A percentile compares a stretch with the other conserved stretches of the same genome.
phyloP scores from a whole-genome alignment of 2,113 vertebrate species.

The Gopherus evgoodei region DNA sequence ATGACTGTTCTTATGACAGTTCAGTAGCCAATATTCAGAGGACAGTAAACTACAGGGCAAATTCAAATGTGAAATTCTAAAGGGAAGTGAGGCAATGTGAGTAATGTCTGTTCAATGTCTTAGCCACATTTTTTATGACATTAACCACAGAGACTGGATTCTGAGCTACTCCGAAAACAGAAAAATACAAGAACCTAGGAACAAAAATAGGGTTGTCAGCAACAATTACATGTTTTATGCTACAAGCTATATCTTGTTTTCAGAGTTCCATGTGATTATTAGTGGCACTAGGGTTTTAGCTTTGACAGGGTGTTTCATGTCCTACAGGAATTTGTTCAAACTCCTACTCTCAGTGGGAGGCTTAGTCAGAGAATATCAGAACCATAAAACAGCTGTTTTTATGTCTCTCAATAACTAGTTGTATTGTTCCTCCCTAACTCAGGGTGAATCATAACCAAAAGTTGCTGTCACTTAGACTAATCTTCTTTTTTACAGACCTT shows the following conservation, averaged over 20 bases:
- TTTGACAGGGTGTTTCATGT: not conserved
- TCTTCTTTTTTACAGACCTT: not conserved
- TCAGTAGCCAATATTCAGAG: not conserved
- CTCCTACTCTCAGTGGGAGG: not conserved
- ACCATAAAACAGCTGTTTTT: not conserved
- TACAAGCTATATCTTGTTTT: not conserved
- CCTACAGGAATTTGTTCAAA: not conserved
- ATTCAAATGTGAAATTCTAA: not conserved
- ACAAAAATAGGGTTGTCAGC: not conserved
- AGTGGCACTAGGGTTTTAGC: not conserved
- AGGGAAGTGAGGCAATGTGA: not conserved
- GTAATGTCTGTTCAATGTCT: not conserved
- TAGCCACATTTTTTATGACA: not conserved
- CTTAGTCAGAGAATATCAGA: not conserved
- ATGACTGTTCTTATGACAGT: not conserved
- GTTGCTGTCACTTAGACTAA: not conserved
- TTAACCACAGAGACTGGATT: not conserved
- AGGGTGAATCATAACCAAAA: not conserved
- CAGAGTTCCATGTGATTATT: not conserved
- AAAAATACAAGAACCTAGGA: not conserved
- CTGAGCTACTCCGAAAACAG: not conserved
- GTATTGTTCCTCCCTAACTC: not conserved
- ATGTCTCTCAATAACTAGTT: not conserved
- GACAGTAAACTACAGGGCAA: not conserved
- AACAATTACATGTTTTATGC: not conserved